Evolutionary conservation across 2,113 vertebrate species (phyloP).

Genomic region (Perca fluviatilis): DNA sequence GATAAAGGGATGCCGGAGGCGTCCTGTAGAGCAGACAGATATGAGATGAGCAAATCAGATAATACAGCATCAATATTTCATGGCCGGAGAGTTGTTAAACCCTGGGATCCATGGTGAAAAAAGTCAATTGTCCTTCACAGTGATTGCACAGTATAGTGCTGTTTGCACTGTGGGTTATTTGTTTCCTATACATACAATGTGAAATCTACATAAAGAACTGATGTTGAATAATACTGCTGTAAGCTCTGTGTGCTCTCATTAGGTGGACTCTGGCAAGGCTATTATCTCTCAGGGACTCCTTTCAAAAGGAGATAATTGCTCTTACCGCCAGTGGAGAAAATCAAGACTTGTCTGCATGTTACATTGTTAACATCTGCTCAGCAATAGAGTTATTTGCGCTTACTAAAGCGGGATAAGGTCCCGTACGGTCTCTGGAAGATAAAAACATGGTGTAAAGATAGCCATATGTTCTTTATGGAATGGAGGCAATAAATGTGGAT

Average conservation of each 20-base stretch:
- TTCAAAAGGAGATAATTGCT: constrained; percentile 46
- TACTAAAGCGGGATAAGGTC: constrained; percentile 29
- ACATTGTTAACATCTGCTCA: constrained; percentile 37
- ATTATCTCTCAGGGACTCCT: constrained; percentile 49
- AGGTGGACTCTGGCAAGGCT: constrained; percentile 16
- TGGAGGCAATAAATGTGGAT: constrained; percentile 53
- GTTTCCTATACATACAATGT: background rate
- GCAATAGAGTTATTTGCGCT: constrained; percentile 46
- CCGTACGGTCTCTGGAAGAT: constrained; percentile 25
- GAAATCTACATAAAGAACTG: constrained; percentile 4
- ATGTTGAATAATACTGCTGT: constrained; percentile 32
- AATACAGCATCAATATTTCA: constrained; percentile 20
- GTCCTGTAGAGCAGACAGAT: constrained; percentile 41
- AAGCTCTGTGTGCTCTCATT: constrained; percentile 3
- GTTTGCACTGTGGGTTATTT: constrained; percentile 28
- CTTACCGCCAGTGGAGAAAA: constrained; percentile 30
- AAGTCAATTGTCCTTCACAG: background rate
- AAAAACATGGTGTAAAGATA: constrained; percentile 41
- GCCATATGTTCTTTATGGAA: constrained; percentile 59
- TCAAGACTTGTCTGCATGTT: constrained; percentile 27
- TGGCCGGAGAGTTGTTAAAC: constrained; percentile 33
- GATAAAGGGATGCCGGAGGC: constrained; percentile 50
- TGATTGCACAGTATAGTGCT: background rate
- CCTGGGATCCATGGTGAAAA: constrained; percentile 10
- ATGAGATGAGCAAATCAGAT: constrained; percentile 57